Evolutionary conservation across 37 sponge, comb jelly and placozoan genomes (phyloP).

Genomic region (Ephydatia muelleri): DNA sequence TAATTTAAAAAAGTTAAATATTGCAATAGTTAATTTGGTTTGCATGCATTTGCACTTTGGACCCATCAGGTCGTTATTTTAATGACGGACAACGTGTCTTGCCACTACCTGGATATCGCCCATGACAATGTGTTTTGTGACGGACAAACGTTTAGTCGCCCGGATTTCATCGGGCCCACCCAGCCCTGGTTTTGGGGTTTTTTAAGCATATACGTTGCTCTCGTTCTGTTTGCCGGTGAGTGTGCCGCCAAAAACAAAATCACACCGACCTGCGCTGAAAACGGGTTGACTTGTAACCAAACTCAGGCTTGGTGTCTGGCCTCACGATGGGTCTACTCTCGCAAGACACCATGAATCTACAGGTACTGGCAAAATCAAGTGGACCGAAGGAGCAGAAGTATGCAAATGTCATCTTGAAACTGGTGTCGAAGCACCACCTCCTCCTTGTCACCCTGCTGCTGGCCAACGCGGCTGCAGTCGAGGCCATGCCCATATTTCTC

Average conservation of each 20-base stretch:
- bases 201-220: conserved; percentile 43
- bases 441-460: conserved; percentile 83
- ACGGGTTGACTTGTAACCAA: neutral
- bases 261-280: too few relatives aligned
- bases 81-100: neutral
- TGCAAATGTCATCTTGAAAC: conserved; percentile 53
- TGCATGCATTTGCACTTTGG: too few relatives aligned
- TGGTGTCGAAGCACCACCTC: conserved; percentile 73
- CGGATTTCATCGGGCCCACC: conserved; percentile 24
- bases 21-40: too few relatives aligned
- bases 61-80: neutral
- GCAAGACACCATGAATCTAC: conserved; percentile 69
- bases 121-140: neutral
- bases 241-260: neutral
- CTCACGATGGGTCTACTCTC: conserved; percentile 91
- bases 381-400: conserved; percentile 67
- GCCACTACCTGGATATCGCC: neutral
- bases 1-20: too few relatives aligned
- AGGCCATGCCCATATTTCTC: conserved; percentile 86
- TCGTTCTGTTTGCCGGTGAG: conserved; percentile 80
- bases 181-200: conserved; percentile 68
- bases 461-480: conserved; percentile 83
- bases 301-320: conserved; percentile 81
- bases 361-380: conserved; percentile 72
- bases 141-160: neutral